Base-by-base conservation (phyloP, 2,113 vertebrate species). In the Callocephalon fimbriatum region DNA sequence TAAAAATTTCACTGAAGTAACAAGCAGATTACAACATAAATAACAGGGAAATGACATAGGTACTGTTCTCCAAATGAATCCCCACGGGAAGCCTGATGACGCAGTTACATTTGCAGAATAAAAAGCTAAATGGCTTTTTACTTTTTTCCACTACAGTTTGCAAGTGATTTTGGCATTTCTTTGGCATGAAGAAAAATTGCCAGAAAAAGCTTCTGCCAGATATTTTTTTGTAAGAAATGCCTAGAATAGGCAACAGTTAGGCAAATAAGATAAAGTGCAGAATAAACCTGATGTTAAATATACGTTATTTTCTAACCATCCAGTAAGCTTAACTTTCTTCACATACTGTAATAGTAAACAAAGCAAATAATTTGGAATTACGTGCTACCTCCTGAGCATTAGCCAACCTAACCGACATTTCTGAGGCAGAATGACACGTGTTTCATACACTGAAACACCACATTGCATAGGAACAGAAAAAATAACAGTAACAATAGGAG, bases 91-190 rank as follows among this genome's bases (percentile, higher is more conserved):
- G 59, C 18, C 73, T 89, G 40, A 66, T 86, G 89, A 97, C 63
- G 48, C 94, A 92, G 93, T 87, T 96, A 81, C 53, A 88, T 81
- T 86, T 22, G 61, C 84, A 83, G 75, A 65, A 80, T 66, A 40
- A 54, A 93, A 94, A 73, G n/a, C 37, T 77, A 62, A 91, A 88
- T 77, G 19, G 15, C 15, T 81, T 86, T 76, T 40, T 27, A 65
- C 51, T 86, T 96, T 96, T 94, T 87, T 75, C 93, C 86, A 59
- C 66, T 31, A 38, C 23, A 35, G 17, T 53, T 59, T 94, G 79
- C 70, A 90, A 78, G 53, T 38, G 42, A 86, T 81, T 54, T 80
- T 58, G 74, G 29, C 51, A 27, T 77, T 74, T 48, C 45, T 79
- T 68, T 74, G n/a, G 19, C 45, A 61, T 32, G 32, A 54, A 70